phyloP scores from a whole-genome alignment of 2,113 vertebrate species.

The Lepus americanus region DNA sequence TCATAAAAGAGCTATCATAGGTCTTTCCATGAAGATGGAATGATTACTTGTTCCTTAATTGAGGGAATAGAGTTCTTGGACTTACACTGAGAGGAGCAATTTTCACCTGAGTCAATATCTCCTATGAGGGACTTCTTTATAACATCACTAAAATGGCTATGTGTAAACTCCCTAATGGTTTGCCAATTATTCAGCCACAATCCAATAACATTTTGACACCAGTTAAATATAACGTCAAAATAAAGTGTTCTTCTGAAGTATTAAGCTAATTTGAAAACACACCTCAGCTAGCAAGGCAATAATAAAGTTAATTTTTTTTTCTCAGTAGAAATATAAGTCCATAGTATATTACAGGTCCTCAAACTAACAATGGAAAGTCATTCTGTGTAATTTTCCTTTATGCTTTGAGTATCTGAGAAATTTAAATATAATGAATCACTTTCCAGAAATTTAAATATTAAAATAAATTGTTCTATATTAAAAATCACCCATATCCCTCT shows the following conservation, averaged over 20 bases:
- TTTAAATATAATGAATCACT: conserved; percentile 39
- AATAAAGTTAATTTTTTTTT: not conserved
- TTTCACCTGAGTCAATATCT: conserved; percentile 24
- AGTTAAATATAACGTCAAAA: conserved; percentile 47
- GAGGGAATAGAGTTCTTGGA: not conserved
- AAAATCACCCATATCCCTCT: conserved; percentile 12
- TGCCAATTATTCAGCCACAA: not conserved
- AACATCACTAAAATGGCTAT: conserved; percentile 56
- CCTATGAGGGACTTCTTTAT: conserved; percentile 5
- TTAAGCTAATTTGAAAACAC: conserved; percentile 37
- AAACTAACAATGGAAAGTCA: conserved; percentile 14
- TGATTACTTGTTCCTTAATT: conserved; percentile 19
- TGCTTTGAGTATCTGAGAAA: not conserved
- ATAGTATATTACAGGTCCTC: not conserved
- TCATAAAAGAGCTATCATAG: not conserved
- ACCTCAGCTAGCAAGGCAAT: not conserved
- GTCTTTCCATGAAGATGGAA: not conserved
- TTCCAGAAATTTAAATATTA: conserved; percentile 58
- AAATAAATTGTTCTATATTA: conserved; percentile 24
- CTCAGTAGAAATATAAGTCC: not conserved
- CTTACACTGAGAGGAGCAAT: not conserved
- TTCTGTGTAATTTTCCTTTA: not conserved
- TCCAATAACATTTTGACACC: conserved; percentile 19
- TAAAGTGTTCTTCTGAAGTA: not conserved
- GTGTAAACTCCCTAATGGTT: not conserved